Evolutionary conservation across 2,797 vertebrate species (phyloP).

Genomic region (Clarias pachynema): DNA sequence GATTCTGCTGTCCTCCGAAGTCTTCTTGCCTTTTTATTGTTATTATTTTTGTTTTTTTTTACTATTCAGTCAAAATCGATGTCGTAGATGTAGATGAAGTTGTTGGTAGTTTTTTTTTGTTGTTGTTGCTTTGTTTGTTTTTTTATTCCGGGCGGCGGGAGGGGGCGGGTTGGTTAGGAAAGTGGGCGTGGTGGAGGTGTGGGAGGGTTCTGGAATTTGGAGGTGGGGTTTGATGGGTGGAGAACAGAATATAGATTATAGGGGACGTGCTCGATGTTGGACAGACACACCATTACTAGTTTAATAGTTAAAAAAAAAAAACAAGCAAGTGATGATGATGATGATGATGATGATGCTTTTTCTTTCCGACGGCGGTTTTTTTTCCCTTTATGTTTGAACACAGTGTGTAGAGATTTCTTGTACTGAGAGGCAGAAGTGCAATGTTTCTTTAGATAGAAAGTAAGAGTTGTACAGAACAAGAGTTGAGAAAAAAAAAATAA

Average conservation of each 20-base stretch:
- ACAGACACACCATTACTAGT: conserved; percentile 65
- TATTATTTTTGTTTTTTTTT: no score
- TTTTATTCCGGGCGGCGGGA: background rate
- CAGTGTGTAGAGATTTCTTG: conserved; percentile 50
- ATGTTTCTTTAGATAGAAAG: conserved; percentile 77
- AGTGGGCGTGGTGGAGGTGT: background rate
- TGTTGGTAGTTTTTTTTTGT: conserved; percentile 22
- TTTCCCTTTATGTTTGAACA: conserved; percentile 55
- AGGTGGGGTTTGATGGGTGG: background rate
- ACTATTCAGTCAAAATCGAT: conserved; percentile 69
- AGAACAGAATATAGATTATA: conserved; percentile 54
- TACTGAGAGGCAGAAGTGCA: conserved; percentile 76
- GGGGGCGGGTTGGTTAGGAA: conserved; percentile 53
- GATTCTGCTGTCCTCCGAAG: conserved; percentile 82
- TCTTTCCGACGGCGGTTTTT: background rate
- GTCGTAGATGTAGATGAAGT: conserved; percentile 81
- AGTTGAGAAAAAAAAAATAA: conserved; percentile 72
- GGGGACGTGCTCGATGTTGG: conserved; percentile 1
- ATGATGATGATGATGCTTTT: conserved; percentile 21
- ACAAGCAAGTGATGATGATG: background rate
- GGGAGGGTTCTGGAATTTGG: conserved; percentile 66
- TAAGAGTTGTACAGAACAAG: conserved; percentile 71
- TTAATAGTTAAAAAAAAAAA: no score
- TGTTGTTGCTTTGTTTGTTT: no score
- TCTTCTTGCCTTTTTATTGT: conserved; percentile 48